A percentile compares a stretch with the other conserved stretches of the same genome.
These are phyloP conservation scores for Lamellibrachia satsuma DNA, from an alignment of 2,888 invertebrate species.

Conservation along the genomic window DNA sequence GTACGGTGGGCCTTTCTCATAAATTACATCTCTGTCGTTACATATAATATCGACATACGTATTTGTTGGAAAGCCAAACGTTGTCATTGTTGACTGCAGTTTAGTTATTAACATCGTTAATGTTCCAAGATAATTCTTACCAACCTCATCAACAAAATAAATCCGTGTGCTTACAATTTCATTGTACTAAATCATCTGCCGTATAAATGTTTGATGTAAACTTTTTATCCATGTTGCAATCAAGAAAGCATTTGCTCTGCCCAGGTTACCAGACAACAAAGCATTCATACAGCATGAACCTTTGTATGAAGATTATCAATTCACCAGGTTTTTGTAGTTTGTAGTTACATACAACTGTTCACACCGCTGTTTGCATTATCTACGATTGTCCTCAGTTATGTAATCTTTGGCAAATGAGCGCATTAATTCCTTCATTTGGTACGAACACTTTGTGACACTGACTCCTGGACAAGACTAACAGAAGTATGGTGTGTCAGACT, in stretches of 20 bases:
- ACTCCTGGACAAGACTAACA: neutral
- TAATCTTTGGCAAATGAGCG: no score
- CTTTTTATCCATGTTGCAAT: neutral
- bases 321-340: no score
- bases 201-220: neutral
- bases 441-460: neutral
- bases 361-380: no score
- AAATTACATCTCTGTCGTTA: neutral
- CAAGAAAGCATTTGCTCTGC: neutral
- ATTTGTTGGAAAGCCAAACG: neutral
- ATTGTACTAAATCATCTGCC: neutral
- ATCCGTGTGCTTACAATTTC: neutral
- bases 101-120: neutral
- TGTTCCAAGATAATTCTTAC: neutral
- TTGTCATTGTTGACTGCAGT: neutral
- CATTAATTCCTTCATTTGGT: no score
- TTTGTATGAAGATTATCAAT: no score
- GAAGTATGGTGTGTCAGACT: neutral
- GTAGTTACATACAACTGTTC: no score
- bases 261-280: neutral
- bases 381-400: no score
- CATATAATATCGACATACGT: neutral
- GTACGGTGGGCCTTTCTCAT: neutral
- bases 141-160: neutral
- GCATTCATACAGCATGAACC: no score